Conservation (phyloP, 2,113 vertebrate species). For the Rattus rattus region DNA sequence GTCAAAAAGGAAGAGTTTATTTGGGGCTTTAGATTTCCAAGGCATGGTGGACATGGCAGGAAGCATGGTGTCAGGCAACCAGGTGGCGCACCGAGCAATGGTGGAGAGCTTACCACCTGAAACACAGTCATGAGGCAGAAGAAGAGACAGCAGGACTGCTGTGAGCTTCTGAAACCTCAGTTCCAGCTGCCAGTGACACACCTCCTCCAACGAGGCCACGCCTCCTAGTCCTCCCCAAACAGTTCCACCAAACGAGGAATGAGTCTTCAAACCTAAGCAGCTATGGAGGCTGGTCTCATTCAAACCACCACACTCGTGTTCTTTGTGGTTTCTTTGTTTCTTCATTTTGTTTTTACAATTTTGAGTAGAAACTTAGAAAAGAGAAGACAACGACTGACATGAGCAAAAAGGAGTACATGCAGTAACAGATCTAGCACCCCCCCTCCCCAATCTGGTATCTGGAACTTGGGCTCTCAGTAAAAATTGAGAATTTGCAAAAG, state of each 20-base stretch:
- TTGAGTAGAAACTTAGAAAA: constrained; percentile 12
- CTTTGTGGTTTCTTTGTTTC: constrained; percentile 11
- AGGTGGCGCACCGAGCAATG: neutral
- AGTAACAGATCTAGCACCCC: neutral
- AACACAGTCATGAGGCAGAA: neutral
- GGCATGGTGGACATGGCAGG: neutral
- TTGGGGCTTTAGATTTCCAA: neutral
- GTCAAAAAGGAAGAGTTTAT: neutral
- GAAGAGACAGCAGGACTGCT: neutral
- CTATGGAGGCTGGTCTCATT: neutral
- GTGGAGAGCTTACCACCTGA: neutral
- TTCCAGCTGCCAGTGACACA: neutral
- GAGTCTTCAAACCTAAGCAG: neutral
- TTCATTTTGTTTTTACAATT: constrained; percentile 35
- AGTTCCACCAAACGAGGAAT: neutral
- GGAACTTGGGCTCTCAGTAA: neutral
- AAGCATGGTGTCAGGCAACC: neutral
- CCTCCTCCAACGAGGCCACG: neutral
- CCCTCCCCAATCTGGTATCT: neutral
- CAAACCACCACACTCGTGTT: neutral
- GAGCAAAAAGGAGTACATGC: neutral
- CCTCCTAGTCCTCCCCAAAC: neutral
- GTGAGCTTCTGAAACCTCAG: neutral
- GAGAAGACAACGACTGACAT: constrained; percentile 14
- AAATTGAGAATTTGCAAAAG: constrained; percentile 69